Conservation (phyloP, 2,888 invertebrate species). For the Limnephilus lunatus region DNA sequence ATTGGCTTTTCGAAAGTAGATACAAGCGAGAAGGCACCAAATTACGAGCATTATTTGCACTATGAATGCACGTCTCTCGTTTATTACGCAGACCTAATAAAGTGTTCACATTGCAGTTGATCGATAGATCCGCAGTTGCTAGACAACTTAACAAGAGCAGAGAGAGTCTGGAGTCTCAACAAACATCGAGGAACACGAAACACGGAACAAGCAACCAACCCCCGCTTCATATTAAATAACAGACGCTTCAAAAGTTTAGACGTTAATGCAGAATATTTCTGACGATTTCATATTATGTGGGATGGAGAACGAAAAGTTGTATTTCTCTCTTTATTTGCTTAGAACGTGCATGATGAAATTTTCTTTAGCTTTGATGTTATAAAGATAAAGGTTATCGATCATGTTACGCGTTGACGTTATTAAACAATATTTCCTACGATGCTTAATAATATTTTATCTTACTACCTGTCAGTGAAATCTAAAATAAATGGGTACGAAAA, state of each 20-base stretch:
- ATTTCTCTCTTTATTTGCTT: background rate
- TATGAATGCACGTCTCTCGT: constrained; percentile 6
- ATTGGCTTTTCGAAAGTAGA: background rate
- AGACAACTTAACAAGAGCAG: background rate
- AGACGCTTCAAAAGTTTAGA: constrained; percentile 1
- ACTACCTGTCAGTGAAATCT: background rate
- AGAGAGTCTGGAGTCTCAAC: background rate
- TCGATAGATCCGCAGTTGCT: constrained; percentile 32
- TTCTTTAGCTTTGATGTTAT: background rate
- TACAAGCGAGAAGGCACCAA: background rate
- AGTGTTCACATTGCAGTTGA: constrained; percentile 22
- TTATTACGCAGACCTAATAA: constrained; percentile 34
- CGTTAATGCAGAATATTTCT: constrained; percentile 3
- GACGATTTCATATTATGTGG: background rate
- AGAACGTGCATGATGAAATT: background rate
- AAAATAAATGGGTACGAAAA: background rate
- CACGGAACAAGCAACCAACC: background rate
- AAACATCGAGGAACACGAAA: background rate
- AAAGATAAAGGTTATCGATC: background rate
- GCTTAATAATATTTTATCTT: background rate
- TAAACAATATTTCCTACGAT: background rate
- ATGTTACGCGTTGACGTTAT: background rate
- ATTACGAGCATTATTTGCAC: background rate
- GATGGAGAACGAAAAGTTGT: background rate
- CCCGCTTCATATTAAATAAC: constrained; percentile 18